phyloP scores from a whole-genome alignment of 2,888 invertebrate species.

The Choristoneura rosaceana region DNA sequence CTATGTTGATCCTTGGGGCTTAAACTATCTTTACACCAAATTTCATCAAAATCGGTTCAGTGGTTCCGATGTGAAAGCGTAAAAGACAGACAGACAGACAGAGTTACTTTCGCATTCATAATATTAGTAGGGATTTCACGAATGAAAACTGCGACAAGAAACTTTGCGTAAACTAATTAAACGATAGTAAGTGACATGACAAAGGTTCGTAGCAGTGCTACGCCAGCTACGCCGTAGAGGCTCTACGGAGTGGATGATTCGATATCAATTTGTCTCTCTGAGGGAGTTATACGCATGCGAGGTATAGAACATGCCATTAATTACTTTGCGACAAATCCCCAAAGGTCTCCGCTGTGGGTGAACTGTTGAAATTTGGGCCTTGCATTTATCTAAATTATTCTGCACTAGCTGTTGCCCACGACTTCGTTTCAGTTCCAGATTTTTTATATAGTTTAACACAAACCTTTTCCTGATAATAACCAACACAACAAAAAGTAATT shows the following conservation, averaged over 20 bases:
- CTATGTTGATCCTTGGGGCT: too few relatives aligned
- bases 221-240: constrained; percentile 11
- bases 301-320: constrained; percentile 15
- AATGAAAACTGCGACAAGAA: neutral
- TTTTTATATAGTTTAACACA: too few relatives aligned
- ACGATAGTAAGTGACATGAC: neutral
- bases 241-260: constrained; percentile 29
- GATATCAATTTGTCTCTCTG: constrained; percentile 25
- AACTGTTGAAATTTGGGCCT: neutral
- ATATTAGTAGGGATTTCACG: neutral
- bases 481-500: too few relatives aligned
- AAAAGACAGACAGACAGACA: too few relatives aligned
- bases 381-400: neutral
- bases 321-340: constrained; percentile 4
- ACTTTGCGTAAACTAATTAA: neutral
- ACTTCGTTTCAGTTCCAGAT: too few relatives aligned
- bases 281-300: neutral
- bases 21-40: too few relatives aligned
- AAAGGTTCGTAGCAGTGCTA: constrained; percentile 19
- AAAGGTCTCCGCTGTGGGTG: neutral
- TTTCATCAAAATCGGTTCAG: too few relatives aligned
- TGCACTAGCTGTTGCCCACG: neutral
- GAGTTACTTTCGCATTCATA: too few relatives aligned
- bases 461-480: too few relatives aligned
- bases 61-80: too few relatives aligned